Evolutionary conservation across 2,113 vertebrate species (phyloP).

Genomic region (Hippopotamus amphibius): DNA sequence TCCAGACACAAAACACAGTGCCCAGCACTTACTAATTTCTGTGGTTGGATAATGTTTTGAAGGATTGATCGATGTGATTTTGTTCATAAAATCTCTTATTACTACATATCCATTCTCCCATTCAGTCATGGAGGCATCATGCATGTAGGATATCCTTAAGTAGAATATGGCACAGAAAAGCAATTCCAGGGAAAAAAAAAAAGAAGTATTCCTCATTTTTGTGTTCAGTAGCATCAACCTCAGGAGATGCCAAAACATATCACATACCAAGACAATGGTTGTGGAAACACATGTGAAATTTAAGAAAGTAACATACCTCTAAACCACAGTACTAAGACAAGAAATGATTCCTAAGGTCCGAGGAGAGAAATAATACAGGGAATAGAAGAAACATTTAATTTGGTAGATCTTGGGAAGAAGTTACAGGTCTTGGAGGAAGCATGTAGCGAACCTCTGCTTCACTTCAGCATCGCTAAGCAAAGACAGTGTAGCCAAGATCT

Average conservation of each 20-base stretch:
- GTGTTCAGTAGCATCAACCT: not conserved
- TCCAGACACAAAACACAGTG: not conserved
- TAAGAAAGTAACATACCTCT: not conserved
- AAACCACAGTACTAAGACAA: not conserved
- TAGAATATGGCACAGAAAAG: not conserved
- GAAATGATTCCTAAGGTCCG: not conserved
- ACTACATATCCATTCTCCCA: not conserved
- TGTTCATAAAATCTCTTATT: not conserved
- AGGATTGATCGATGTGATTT: not conserved
- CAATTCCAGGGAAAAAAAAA: not conserved
- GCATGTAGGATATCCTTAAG: not conserved
- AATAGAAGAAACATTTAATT: not conserved
- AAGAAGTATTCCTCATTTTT: not conserved
- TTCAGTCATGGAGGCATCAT: not conserved
- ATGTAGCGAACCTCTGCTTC: accelerated
- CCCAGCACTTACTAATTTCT: not conserved
- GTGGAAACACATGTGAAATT: not conserved
- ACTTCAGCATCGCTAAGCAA: not conserved
- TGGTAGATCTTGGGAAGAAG: not conserved
- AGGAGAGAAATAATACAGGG: not conserved
- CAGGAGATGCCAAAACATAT: not conserved
- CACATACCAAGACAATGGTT: not conserved
- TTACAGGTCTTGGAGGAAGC: not conserved
- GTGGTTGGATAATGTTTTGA: not conserved
- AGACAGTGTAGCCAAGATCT: not conserved